phyloP scores from a whole-genome alignment of 2,888 invertebrate species.

The Stegophylla sp. region DNA sequence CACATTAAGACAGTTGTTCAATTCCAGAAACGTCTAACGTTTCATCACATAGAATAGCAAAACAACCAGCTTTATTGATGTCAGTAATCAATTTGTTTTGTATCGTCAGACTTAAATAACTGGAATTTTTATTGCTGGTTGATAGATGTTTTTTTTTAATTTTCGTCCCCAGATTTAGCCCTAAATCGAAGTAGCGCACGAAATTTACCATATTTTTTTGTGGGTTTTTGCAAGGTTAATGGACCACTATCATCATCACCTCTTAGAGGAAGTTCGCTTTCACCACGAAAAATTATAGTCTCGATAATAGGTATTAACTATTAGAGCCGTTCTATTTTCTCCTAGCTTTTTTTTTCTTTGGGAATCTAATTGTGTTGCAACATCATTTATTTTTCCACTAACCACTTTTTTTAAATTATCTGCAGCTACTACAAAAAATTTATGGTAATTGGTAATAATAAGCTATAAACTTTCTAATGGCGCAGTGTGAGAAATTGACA shows the following conservation, averaged over 20 bases:
- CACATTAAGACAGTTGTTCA: conserved; percentile 62
- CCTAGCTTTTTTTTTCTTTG: conserved; percentile 4
- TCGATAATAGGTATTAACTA: conserved; percentile 18
- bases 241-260: conserved; percentile 48
- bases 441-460: not conserved
- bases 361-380: not conserved
- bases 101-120: conserved; percentile 62
- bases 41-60: conserved; percentile 59
- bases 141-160: not conserved
- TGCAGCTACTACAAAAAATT: not conserved
- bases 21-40: conserved; percentile 62
- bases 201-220: conserved; percentile 52
- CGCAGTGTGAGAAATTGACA: too few relatives aligned
- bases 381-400: conserved; percentile 1
- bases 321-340: not conserved
- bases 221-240: conserved; percentile 17
- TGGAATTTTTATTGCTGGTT: conserved; percentile 60
- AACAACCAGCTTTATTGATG: conserved; percentile 60
- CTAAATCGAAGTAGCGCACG: conserved; percentile 19
- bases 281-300: conserved; percentile 30
- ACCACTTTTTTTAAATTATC: not conserved
- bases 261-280: conserved; percentile 5
- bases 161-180: conserved; percentile 10
- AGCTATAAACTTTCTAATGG: too few relatives aligned
- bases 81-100: conserved; percentile 63